Base-by-base conservation (phyloP, 1,140 invertebrate genomes). In the Euwallacea similis region DNA sequence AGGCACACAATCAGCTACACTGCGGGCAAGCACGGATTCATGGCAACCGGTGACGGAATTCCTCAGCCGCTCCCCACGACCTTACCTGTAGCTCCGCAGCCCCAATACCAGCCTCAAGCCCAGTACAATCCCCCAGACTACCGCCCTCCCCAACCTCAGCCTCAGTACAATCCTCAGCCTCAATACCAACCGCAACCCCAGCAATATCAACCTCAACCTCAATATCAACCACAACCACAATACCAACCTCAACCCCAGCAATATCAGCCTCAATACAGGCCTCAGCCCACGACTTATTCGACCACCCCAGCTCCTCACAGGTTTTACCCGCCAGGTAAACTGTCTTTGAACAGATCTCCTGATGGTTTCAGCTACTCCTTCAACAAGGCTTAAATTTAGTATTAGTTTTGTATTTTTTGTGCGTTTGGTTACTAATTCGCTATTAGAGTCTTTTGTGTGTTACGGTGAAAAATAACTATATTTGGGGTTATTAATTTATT, bases 1-100 rank as follows among this genome's bases (percentile, higher is more conserved):
- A 72, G 88, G 74, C 88, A 91, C 73, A 93, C 91, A 0, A 88
- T 95, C 71, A 87, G 87, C 42, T 96, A 95, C 80, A 91, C 93
- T 0, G 93, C 94, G 42, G 94, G 93, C 73, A 93, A 93, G 81
- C 88, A 93, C 79, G 94, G 88, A 73, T 90, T 90, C 83, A 85
- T 90, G 83, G 90, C 92, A 4, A 84, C 85, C 42, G 92, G 93
- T 53, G 92, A 93, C 78, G 91, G 93, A 79, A 87, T 94, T 77
- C 93, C 90, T 0, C 85, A 86, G 46, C 84, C 87, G 33, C 86
- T 89, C 56, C 88, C 88, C 90, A 87, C 87, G 2, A 86, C 89
- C 58, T 83, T 87, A 47, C 85, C 86, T 3, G 86, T 85, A 64
- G 86, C 50, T 7, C 86, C 87, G 11, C 84, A 86, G 64, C 85